Base-by-base conservation (phyloP, 2,888 invertebrate species). In the Andrena fulva region DNA sequence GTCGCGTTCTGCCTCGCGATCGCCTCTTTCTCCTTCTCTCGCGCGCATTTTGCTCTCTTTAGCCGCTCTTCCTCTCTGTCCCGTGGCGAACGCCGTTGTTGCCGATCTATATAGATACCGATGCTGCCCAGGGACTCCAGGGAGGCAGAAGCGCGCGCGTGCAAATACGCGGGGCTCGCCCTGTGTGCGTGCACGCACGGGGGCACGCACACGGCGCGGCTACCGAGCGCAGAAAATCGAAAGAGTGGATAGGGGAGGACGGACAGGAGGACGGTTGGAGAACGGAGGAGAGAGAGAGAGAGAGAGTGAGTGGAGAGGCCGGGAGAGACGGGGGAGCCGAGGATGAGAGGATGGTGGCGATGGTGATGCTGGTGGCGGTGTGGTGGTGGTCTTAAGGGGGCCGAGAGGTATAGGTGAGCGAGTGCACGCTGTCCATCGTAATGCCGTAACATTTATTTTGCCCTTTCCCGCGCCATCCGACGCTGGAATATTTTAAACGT, bases 371-470 rank as follows among this genome's bases (percentile, higher is more conserved):
- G 42, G 29, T 59, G 72, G 27, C 8, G 24, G 59, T 33, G 63
- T 24, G 29, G 68, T 33, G 62, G 78, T 59, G 60, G 73, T 67
- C 52, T 69, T 50, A 71, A 71, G 84, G 80, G 82, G 82, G 82
- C 85, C 86, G 76, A 81, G 86, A 82, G 89, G 82, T 85, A 84
- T 87, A 89, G 85, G 89, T 82, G 86, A 87, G 87, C 85, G 82
- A 86, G 85, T 80, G 77, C 86, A 82, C 86, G 89, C 89, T 91
- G 91, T 91, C 89, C 91, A 90, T 90, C 90, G 90, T 91, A 92
- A 92, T 91, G 90, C 90, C 89, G 89, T 91, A 92, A 92, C 92
- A 92, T 92, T 92, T 92, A 92, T 92, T 92, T 91, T 91, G 90
- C 92, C 92, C 93, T 92, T 92, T 92, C 92, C 90, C 92, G 90